Percentiles rank a stretch among this genome's conserved stretches.
Conservation (phyloP, 2,888 invertebrate genomes). For the Laspeyria flexula region DNA sequence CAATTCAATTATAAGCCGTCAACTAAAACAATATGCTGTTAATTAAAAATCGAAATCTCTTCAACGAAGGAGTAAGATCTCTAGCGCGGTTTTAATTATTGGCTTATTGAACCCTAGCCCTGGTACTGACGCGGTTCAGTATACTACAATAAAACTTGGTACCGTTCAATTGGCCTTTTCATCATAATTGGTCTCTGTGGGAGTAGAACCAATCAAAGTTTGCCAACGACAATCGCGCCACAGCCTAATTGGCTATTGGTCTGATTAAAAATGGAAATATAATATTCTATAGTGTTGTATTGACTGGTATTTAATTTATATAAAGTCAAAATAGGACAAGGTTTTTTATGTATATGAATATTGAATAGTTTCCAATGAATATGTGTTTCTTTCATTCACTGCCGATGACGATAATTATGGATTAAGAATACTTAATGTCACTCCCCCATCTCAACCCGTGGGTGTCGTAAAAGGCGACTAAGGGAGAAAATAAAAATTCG, state of each 20-base stretch:
- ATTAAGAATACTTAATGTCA: no score
- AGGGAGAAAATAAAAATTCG: no score
- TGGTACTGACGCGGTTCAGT: slow-evolving; percentile 73
- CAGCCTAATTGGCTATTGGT: slow-evolving; percentile 74
- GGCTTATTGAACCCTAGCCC: slow-evolving; percentile 69
- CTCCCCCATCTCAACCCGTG: no score
- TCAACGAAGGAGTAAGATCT: slow-evolving; percentile 63
- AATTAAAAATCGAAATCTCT: slow-evolving; percentile 74
- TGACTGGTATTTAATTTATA: no score
- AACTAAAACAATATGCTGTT: slow-evolving; percentile 70
- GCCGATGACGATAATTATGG: no score
- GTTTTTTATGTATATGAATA: no score
- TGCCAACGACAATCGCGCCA: slow-evolving; percentile 67
- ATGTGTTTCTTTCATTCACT: no score
- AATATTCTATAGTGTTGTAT: slow-evolving; percentile 2
- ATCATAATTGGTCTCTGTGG: slow-evolving; percentile 79
- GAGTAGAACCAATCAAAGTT: slow-evolving; percentile 78
- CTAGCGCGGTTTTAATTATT: slow-evolving; percentile 79
- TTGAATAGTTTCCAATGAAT: no score
- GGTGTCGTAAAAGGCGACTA: no score
- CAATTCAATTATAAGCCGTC: slow-evolving; percentile 39
- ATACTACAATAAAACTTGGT: slow-evolving; percentile 75
- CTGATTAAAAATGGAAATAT: slow-evolving; percentile 54
- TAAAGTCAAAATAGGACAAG: no score
- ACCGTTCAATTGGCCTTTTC: slow-evolving; percentile 75